Evolutionary conservation across 2,888 invertebrate species (phyloP), one percentile per base, ranked within the genome.

Genomic region (Melieria picta): DNA sequence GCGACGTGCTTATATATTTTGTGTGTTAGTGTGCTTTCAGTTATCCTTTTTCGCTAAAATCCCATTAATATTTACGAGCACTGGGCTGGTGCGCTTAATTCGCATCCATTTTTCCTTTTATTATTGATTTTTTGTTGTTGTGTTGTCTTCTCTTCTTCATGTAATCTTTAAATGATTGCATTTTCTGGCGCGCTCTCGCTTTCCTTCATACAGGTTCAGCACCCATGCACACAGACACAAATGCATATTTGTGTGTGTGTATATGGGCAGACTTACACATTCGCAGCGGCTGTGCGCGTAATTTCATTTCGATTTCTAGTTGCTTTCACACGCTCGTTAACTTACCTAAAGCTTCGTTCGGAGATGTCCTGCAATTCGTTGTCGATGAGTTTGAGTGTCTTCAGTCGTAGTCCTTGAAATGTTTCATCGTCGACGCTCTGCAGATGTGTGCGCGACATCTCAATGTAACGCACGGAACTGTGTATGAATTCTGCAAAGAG

Each of bases 361-460:
- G 93, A 93, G 84, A 95, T 92, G 86, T 91, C 91, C 86, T 93
- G 91, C 81, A 95, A 90, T 87, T 91, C 91, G 88, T 95, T 95
- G 88, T 93, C 94, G 88, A 94, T 92, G 84, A 95, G 88, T 81
- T 94, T 92, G 77, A 95, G 89, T 72, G 94, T 93, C 86, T 95
- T 94, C 77, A 95, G 89, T 82, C 91, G 90, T 80, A 92, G 88
- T 76, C 92, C 92, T 77, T 92, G 93, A 81, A 94, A 89, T 74
- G 93, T 93, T 84, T 94, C 94, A 82, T 93, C 93, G 80, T 95
- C 93, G 81, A 95, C 89, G 78, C 92, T 90, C 87, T 93, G 92
- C 83, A 94, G 89, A 81, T 92, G 92, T 74, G 94, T 93, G 86
- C 92, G 93, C 78, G 93, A 92, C 84, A 95, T 92, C 87, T 95